Conservation (phyloP, 2,113 vertebrate genomes). For the Pelobates fuscus region DNA sequence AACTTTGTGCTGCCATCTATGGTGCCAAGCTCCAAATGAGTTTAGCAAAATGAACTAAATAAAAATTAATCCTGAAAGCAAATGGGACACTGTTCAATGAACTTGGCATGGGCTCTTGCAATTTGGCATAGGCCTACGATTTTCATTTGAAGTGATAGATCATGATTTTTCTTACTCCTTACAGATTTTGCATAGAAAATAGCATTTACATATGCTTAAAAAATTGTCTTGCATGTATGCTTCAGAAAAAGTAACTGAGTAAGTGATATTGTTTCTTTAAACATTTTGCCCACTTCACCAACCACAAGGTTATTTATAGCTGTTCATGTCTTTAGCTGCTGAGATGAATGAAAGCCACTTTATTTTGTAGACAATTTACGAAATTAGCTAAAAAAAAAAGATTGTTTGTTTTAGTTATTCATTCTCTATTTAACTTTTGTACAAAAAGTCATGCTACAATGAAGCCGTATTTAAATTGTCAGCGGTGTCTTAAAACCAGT, state of each 20-base stretch:
- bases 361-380: neutral
- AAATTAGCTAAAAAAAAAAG: neutral
- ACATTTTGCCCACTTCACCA: slow-evolving; percentile 40
- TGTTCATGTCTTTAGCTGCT: slow-evolving; percentile 40
- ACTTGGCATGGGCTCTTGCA: too few relatives aligned
- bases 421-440: neutral
- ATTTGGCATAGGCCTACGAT: too few relatives aligned
- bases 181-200: too few relatives aligned
- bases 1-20: too few relatives aligned
- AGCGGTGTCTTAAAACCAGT: too few relatives aligned
- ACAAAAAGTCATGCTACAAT: neutral
- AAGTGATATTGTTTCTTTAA: slow-evolving; percentile 21
- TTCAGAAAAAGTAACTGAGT: neutral
- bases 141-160: too few relatives aligned
- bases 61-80: too few relatives aligned
- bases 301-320: slow-evolving; percentile 54
- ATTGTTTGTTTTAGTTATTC: rapidly evolving
- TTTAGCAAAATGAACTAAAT: too few relatives aligned
- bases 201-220: too few relatives aligned
- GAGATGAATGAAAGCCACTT: slow-evolving; percentile 56
- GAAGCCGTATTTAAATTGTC: neutral
- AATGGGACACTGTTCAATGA: too few relatives aligned
- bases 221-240: neutral
- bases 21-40: too few relatives aligned
- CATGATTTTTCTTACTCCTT: too few relatives aligned